These are phyloP conservation scores for Amphimedon queenslandica DNA, from an alignment of 37 sponge, comb jelly and placozoan genomes.

Conservation along the genomic window DNA sequence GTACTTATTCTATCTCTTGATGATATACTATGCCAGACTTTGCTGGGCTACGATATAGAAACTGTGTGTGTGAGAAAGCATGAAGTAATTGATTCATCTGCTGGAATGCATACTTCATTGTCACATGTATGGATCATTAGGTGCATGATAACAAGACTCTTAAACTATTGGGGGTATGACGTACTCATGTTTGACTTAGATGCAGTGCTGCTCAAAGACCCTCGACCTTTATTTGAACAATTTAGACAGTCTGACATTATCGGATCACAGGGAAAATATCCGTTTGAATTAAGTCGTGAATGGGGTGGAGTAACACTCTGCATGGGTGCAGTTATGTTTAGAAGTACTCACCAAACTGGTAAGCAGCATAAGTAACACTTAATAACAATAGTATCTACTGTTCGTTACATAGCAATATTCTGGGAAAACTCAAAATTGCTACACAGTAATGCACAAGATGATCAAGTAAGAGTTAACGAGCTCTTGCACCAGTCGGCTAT, in stretches of 20 bases:
- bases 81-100: not conserved
- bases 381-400: not conserved
- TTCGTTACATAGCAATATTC: conserved; percentile 14
- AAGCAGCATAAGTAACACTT: not conserved
- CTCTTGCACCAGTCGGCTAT: conserved; percentile 7
- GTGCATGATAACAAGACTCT: conserved; percentile 14
- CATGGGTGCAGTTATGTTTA: conserved; percentile 46
- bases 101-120: not conserved
- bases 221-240: conserved; percentile 17
- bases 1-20: conserved; percentile 40
- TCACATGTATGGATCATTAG: conserved; percentile 39
- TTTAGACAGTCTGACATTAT: conserved; percentile 32
- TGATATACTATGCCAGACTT: not conserved
- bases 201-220: conserved; percentile 35
- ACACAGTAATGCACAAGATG: conserved; percentile 5
- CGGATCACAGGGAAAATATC: conserved; percentile 29
- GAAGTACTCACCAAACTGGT: conserved; percentile 31
- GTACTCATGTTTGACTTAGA: conserved; percentile 43
- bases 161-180: conserved; percentile 48
- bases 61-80: not conserved
- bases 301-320: conserved; percentile 48
- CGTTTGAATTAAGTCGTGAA: conserved; percentile 14
- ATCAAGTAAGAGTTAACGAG: conserved; percentile 43
- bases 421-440: conserved; percentile 22
- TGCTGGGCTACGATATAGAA: not conserved